phyloP scores from a whole-genome alignment of 2,888 invertebrate species.

The Rhamphomyia laevipes region DNA sequence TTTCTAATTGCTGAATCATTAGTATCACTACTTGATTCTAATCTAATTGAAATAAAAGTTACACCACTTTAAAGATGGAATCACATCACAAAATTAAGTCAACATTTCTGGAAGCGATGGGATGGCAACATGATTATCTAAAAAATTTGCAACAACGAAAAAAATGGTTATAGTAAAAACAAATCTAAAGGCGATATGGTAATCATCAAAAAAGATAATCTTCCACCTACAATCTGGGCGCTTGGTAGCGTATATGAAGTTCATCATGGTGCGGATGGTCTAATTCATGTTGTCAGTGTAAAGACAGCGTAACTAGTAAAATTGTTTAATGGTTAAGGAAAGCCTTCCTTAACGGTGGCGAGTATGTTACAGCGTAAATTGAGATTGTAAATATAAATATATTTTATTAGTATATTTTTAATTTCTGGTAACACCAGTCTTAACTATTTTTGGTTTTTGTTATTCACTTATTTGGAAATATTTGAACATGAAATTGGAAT shows the following conservation, averaged over 20 bases:
- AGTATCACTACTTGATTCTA: slow-evolving; percentile 8
- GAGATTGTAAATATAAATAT: no score
- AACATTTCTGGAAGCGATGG: slow-evolving; percentile 20
- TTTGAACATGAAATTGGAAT: no score
- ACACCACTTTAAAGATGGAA: slow-evolving; percentile 17
- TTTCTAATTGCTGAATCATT: slow-evolving; percentile 3
- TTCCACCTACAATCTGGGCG: not conserved
- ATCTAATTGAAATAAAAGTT: not conserved
- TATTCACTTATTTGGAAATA: no score
- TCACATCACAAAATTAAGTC: slow-evolving; percentile 14
- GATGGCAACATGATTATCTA: slow-evolving; percentile 18
- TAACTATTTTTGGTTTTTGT: no score
- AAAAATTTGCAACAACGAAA: slow-evolving; percentile 13
- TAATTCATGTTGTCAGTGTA: no score
- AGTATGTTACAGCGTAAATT: no score
- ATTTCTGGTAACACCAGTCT: no score
- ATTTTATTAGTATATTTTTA: no score
- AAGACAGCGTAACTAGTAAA: no score
- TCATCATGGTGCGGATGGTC: no score
- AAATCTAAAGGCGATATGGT: not conserved
- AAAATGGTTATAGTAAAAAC: not conserved
- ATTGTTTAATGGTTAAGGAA: no score
- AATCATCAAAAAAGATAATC: not conserved
- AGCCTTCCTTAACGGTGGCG: no score
- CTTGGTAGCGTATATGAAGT: not conserved